phyloP scores from a whole-genome alignment of 2,888 invertebrate genomes.

The Xanthostigma xanthostigma region DNA sequence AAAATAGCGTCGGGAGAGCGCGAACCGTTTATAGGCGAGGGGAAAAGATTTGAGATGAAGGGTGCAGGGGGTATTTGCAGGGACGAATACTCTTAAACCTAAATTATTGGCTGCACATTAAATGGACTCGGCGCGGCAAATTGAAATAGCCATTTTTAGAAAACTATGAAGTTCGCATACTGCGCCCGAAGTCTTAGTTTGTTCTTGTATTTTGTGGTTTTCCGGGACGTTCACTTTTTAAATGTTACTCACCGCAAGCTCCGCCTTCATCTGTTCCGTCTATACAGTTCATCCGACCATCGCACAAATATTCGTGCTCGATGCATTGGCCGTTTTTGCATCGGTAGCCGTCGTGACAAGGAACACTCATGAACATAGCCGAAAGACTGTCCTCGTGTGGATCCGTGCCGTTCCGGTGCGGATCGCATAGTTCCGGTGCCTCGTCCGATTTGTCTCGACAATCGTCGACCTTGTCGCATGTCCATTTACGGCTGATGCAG shows the following conservation, averaged over 20 bases:
- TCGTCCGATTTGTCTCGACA: conserved; percentile 66
- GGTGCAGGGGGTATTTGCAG: too few species aligned
- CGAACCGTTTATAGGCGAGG: too few species aligned
- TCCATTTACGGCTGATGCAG: conserved; percentile 37
- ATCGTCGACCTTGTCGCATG: conserved; percentile 46
- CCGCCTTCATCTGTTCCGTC: conserved; percentile 58
- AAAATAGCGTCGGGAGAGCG: too few species aligned
- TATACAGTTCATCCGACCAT: conserved; percentile 43
- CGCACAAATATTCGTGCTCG: conserved; percentile 45
- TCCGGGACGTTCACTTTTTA: not conserved
- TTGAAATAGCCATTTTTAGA: too few species aligned
- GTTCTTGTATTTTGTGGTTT: not conserved
- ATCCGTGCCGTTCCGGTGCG: not conserved
- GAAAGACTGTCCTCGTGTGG: not conserved
- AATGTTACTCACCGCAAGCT: conserved; percentile 33
- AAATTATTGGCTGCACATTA: too few species aligned
- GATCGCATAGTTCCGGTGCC: conserved; percentile 23
- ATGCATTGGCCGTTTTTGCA: conserved; percentile 51
- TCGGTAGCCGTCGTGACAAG: conserved; percentile 32
- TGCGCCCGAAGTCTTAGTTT: not conserved
- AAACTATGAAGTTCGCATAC: not conserved
- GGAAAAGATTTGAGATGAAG: too few species aligned
- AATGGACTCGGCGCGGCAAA: too few species aligned
- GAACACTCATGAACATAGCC: not conserved
- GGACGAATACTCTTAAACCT: too few species aligned